Evolutionary conservation across 2,797 vertebrate genomes (phyloP).

Genomic region (Lindbergichthys nudifrons): DNA sequence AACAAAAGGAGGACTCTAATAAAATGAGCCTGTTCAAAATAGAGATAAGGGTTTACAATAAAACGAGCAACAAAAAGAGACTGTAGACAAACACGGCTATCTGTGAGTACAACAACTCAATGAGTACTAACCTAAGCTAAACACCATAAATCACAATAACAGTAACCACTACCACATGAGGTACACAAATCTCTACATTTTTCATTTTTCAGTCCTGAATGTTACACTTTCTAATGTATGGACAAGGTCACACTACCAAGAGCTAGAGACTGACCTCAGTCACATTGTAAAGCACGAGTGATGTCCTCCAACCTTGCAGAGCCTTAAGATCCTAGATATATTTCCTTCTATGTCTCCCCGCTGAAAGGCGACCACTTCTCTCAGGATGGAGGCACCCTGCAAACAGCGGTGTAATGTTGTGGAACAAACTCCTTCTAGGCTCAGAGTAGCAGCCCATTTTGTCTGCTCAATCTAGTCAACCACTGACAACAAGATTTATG

Average conservation of each 20-base stretch:
- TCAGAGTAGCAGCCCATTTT: conserved; percentile 66
- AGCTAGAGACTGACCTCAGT: conserved; percentile 19
- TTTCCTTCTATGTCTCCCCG: conserved; percentile 32
- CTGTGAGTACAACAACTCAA: too few relatives aligned
- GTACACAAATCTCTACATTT: not conserved
- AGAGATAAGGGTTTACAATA: too few relatives aligned
- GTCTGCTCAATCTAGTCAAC: conserved; percentile 77
- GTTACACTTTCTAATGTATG: not conserved
- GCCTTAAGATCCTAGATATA: conserved; percentile 31
- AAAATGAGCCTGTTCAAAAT: too few relatives aligned
- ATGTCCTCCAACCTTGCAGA: conserved; percentile 12
- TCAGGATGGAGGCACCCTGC: conserved; percentile 58
- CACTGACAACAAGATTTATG: conserved; percentile 78
- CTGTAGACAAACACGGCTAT: too few relatives aligned
- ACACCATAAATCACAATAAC: too few relatives aligned
- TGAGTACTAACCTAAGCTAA: too few relatives aligned
- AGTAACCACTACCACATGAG: too few relatives aligned
- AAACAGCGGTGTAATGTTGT: conserved; percentile 78
- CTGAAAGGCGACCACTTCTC: conserved; percentile 54
- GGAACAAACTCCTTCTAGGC: conserved; percentile 81
- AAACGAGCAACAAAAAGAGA: too few relatives aligned
- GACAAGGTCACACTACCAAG: not conserved
- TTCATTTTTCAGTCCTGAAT: not conserved
- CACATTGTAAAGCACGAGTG: conserved; percentile 11
- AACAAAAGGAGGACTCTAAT: too few relatives aligned